These are phyloP conservation scores for Origma solitaria DNA, from an alignment of 2,113 vertebrate species.

Conservation along the genomic window DNA sequence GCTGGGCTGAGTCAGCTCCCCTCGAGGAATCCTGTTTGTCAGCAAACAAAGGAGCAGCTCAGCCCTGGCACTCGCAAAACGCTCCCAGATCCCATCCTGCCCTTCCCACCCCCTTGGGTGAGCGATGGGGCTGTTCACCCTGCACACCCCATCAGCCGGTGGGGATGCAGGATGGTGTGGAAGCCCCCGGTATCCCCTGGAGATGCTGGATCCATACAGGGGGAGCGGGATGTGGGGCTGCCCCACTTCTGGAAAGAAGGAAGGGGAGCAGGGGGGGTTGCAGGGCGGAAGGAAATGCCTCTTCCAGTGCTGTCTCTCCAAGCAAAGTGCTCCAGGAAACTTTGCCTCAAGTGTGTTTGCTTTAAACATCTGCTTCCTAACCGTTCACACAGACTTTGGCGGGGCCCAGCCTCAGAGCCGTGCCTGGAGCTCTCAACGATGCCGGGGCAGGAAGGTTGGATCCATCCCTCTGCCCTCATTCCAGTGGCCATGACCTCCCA, in stretches of 20 bases:
- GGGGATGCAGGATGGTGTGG: fast-evolving
- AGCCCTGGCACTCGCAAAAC: background rate
- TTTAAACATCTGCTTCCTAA: background rate
- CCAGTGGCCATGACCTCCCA: background rate
- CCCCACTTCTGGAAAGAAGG: background rate
- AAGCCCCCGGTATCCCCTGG: fast-evolving
- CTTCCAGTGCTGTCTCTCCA: background rate
- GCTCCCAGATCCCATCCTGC: background rate
- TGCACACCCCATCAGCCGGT: background rate
- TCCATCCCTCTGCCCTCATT: background rate
- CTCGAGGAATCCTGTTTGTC: slow-evolving; percentile 57
- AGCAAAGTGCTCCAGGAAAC: background rate
- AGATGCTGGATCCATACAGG: background rate
- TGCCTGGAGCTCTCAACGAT: background rate
- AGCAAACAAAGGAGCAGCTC: background rate
- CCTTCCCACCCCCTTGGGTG: background rate
- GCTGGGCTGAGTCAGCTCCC: slow-evolving; percentile 52
- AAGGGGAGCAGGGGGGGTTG: background rate
- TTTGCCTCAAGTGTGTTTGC: background rate
- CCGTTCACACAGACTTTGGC: background rate
- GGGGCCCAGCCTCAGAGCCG: fast-evolving
- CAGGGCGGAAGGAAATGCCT: background rate
- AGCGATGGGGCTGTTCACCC: background rate
- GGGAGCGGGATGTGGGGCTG: fast-evolving
- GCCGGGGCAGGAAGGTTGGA: fast-evolving